Evolutionary conservation across 2,888 invertebrate genomes (phyloP).

Genomic region (Halocaridina rubra): DNA sequence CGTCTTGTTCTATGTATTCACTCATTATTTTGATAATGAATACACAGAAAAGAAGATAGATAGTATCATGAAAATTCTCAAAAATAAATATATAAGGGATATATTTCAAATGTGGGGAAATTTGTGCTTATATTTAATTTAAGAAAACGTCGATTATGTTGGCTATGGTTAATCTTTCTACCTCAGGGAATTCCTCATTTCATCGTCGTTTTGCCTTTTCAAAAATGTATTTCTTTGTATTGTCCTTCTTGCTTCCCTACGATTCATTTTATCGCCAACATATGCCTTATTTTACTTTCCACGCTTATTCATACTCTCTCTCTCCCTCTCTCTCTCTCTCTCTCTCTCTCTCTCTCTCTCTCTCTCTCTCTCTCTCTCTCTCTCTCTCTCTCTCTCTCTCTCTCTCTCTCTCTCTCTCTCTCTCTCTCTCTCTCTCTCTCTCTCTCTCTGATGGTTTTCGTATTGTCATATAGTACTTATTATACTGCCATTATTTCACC

Average conservation of each 20-base stretch:
- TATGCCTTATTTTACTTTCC: not conserved
- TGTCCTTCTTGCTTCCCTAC: not conserved
- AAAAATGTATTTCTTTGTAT: constrained; percentile 5
- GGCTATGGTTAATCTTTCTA: constrained; percentile 29
- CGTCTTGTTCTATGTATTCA: too few relatives aligned
- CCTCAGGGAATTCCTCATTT: constrained; percentile 53
- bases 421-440: not conserved
- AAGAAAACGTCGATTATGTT: too few relatives aligned
- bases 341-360: constrained; percentile 15
- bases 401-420: not conserved
- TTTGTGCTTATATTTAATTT: too few relatives aligned
- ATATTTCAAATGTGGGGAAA: too few relatives aligned
- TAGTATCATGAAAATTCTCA: too few relatives aligned
- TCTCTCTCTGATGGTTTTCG: too few relatives aligned
- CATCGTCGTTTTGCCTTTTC: constrained; percentile 13
- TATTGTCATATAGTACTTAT: too few relatives aligned
- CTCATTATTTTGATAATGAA: too few relatives aligned
- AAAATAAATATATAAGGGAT: too few relatives aligned
- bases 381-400: not conserved
- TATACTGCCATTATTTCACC: too few relatives aligned
- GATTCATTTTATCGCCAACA: not conserved
- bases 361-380: not conserved
- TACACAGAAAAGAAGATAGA: too few relatives aligned
- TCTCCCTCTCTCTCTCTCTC: not conserved
- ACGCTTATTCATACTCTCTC: not conserved